Percentiles rank a stretch among this genome's conserved stretches.
These are phyloP conservation scores for Caenorhabditis imperialis DNA, from an alignment of 2,888 invertebrate genomes.

Conservation along the genomic window DNA sequence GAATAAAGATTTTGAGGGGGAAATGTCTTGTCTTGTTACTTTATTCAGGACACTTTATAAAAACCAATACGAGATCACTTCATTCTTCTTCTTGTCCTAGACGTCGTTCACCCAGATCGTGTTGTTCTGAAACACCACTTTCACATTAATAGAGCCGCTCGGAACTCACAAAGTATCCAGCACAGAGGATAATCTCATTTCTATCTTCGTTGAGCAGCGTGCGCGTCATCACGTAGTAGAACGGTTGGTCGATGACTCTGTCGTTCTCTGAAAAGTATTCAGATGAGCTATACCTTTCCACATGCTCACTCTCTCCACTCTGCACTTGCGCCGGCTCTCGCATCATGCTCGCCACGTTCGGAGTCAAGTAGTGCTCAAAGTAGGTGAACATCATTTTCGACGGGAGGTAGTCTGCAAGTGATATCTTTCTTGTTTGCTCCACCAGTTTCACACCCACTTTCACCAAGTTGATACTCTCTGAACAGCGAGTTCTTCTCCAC, in stretches of 20 bases:
- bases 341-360: neutral
- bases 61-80: too few species aligned
- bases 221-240: constrained; percentile 28
- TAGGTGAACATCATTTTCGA: constrained; percentile 17
- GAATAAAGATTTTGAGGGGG: too few species aligned
- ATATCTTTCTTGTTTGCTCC: neutral
- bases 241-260: constrained; percentile 1
- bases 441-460: too few species aligned
- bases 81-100: too few species aligned
- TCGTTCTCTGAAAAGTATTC: neutral
- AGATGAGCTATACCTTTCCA: neutral
- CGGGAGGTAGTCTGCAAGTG: neutral
- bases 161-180: constrained; percentile 29
- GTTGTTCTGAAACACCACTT: constrained; percentile 11
- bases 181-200: constrained; percentile 6
- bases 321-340: neutral
- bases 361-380: constrained; percentile 29
- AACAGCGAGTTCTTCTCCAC: constrained; percentile 9
- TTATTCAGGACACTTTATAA: too few species aligned
- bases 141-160: neutral
- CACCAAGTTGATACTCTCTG: constrained; percentile 4
- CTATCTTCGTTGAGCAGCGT: neutral
- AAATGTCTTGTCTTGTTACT: too few species aligned
- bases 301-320: neutral
- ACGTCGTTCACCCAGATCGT: constrained; percentile 20